A percentile compares a stretch with the other conserved stretches of the same genome.
Evolutionary conservation across 2,888 invertebrate genomes (phyloP).

Genomic region (Amaurobius ferox): DNA sequence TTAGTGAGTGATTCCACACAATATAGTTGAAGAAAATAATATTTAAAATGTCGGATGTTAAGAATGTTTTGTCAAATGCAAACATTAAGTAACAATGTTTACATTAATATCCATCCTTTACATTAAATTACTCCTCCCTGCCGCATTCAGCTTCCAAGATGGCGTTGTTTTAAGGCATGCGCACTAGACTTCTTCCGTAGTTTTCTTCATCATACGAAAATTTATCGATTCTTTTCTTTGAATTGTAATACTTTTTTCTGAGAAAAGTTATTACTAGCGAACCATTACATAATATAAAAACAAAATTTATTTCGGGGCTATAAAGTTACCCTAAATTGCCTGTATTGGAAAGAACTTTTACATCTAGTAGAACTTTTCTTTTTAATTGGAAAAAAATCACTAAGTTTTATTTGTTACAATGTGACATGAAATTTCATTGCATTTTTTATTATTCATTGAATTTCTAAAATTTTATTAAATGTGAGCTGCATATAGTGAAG

Average conservation of each 20-base stretch:
- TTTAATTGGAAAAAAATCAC: no score
- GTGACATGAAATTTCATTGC: no score
- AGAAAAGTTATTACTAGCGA: not conserved
- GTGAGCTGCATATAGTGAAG: no score
- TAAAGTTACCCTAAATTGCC: no score
- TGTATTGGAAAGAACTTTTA: no score
- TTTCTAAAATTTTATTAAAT: no score
- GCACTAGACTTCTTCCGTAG: constrained; percentile 67
- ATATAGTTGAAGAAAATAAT: constrained; percentile 24
- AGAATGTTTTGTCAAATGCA: constrained; percentile 43
- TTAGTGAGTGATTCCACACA: constrained; percentile 20
- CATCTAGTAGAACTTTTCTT: no score
- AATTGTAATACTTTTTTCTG: constrained; percentile 15
- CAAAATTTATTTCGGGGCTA: no score
- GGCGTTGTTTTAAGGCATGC: constrained; percentile 72
- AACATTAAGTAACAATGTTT: constrained; percentile 67
- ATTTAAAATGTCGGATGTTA: constrained; percentile 33
- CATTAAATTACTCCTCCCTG: constrained; percentile 72
- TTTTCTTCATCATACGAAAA: constrained; percentile 66
- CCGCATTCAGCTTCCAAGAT: constrained; percentile 72
- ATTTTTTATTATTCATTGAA: no score
- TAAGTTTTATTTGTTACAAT: no score
- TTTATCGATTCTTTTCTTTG: constrained; percentile 60
- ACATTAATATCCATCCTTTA: constrained; percentile 60
- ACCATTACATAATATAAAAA: not conserved